These are phyloP conservation scores for Morone saxatilis DNA, from an alignment of 2,113 vertebrate genomes.

Conservation along the genomic window DNA sequence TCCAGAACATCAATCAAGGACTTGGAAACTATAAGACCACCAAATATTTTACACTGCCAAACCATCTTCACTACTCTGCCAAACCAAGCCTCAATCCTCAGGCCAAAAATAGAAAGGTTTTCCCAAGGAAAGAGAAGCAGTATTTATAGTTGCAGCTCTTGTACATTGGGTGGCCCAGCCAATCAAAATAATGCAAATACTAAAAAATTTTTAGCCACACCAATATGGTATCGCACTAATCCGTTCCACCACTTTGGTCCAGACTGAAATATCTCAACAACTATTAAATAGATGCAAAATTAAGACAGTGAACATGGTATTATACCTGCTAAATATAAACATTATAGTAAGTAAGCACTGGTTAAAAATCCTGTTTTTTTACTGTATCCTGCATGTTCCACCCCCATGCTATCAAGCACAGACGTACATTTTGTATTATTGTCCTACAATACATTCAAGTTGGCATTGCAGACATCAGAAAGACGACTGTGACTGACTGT, in stretches of 20 bases:
- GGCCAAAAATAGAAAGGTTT: not conserved
- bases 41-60: conserved; percentile 6
- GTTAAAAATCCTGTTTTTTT: not conserved
- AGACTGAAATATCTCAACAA: not conserved
- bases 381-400: not conserved
- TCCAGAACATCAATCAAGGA: conserved; percentile 12
- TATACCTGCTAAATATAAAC: not conserved
- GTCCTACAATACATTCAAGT: not conserved
- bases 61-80: not conserved
- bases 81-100: conserved; percentile 20
- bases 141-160: not conserved
- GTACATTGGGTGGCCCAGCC: not conserved
- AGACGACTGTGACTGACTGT: not conserved
- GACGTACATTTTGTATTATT: too few relatives aligned
- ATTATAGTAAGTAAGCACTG: not conserved
- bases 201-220: not conserved
- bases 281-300: not conserved
- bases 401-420: not conserved
- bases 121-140: not conserved
- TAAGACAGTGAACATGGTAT: not conserved
- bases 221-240: not conserved
- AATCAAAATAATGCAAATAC: not conserved
- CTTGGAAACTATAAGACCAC: not conserved
- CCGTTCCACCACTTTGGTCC: not conserved
- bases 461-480: not conserved